These are phyloP conservation scores for Zaprionus camerounensis DNA, from an alignment of 1,140 invertebrate genomes.

Conservation along the genomic window DNA sequence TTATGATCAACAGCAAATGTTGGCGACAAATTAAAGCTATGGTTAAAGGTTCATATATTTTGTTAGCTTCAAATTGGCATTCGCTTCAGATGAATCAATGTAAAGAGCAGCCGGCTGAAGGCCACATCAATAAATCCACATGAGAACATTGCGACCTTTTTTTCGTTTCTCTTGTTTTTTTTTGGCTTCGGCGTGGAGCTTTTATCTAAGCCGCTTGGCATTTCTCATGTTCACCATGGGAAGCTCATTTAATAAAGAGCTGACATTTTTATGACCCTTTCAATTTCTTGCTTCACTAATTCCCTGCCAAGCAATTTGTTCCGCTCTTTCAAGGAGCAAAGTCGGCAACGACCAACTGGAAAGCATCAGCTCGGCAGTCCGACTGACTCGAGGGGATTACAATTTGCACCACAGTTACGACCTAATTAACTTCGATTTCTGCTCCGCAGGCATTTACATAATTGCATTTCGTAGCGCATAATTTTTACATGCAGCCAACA, in stretches of 20 bases:
- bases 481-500: slow-evolving; percentile 59
- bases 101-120: background rate
- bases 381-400: slow-evolving; percentile 37
- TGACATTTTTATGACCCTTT: slow-evolving; percentile 60
- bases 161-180: background rate
- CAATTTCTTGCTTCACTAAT: slow-evolving; percentile 68
- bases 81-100: slow-evolving; percentile 15
- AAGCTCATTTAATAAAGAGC: slow-evolving; percentile 51
- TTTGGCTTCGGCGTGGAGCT: background rate
- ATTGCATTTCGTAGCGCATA: slow-evolving; percentile 74
- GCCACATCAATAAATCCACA: slow-evolving; percentile 41
- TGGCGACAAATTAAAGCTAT: background rate
- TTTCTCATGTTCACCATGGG: slow-evolving; percentile 38
- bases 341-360: background rate
- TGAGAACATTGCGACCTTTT: slow-evolving; percentile 28
- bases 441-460: slow-evolving; percentile 74
- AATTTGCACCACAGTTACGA: slow-evolving; percentile 73
- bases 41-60: background rate
- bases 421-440: slow-evolving; percentile 81
- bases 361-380: background rate
- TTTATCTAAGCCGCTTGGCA: slow-evolving; percentile 21
- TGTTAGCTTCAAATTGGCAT: slow-evolving; percentile 12
- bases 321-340: slow-evolving; percentile 35
- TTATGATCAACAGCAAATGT: slow-evolving; percentile 13
- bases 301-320: slow-evolving; percentile 51